Percentiles rank a stretch among this genome's conserved stretches.
Evolutionary conservation across 2,888 invertebrate genomes (phyloP).

Genomic region (Tipula unca): DNA sequence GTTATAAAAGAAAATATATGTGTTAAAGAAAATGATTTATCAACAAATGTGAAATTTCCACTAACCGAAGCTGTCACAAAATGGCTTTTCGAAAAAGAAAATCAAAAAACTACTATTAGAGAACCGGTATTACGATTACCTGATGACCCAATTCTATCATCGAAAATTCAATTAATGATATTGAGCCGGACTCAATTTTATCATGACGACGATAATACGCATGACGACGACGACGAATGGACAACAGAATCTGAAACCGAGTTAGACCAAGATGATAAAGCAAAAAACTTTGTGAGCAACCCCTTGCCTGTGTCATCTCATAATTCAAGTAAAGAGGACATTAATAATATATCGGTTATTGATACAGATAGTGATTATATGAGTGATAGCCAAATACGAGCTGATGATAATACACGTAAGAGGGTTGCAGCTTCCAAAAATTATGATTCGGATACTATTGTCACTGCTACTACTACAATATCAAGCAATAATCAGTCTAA

Average conservation of each 20-base stretch:
- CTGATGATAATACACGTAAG: conserved; percentile 26
- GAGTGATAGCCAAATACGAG: conserved; percentile 24
- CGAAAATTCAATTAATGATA: background rate
- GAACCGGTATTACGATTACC: conserved; percentile 29
- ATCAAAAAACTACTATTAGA: conserved; percentile 37
- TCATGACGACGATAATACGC: conserved; percentile 23
- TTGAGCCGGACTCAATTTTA: background rate
- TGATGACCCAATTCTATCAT: conserved; percentile 23
- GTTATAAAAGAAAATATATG: background rate
- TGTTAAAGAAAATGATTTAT: background rate
- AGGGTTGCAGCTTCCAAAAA: conserved; percentile 25
- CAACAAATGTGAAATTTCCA: conserved; percentile 34
- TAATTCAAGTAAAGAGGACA: conserved; percentile 31
- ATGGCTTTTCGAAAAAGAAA: conserved; percentile 45
- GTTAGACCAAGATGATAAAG: conserved; percentile 29
- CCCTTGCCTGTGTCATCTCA: conserved; percentile 47
- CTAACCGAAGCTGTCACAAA: conserved; percentile 52
- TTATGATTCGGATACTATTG: background rate
- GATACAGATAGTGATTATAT: conserved; percentile 24
- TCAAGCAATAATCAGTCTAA: background rate
- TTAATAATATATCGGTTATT: conserved; percentile 16
- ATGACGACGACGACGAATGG: conserved; percentile 24
- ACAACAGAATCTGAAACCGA: conserved; percentile 3
- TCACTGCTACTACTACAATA: background rate
- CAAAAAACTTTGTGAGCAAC: conserved; percentile 50